A percentile compares a stretch with the other conserved stretches of the same genome.
These are phyloP conservation scores for Eurypyga helias DNA, from an alignment of 2,113 vertebrate species.

Conservation along the genomic window DNA sequence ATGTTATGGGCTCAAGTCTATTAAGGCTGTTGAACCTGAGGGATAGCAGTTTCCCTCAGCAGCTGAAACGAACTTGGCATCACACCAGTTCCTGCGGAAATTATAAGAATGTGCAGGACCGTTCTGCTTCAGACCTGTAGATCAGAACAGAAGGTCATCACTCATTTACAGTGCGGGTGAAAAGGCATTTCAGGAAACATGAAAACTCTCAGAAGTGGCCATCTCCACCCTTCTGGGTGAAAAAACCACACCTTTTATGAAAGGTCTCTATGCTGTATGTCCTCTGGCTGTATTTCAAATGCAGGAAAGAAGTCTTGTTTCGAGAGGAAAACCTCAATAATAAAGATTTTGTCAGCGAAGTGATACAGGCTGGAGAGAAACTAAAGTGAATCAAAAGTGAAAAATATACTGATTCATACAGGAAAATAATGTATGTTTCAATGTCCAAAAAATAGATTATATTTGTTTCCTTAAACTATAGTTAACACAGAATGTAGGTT, in stretches of 20 bases:
- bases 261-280: neutral
- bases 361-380: neutral
- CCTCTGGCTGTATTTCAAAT: neutral
- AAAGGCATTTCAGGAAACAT: slow-evolving; percentile 36
- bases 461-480: neutral
- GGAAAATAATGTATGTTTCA: neutral
- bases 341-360: slow-evolving; percentile 2
- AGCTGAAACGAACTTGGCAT: slow-evolving; percentile 46
- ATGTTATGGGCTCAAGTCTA: neutral
- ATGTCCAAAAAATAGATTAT: neutral
- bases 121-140: neutral
- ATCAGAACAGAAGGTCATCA: slow-evolving; percentile 40
- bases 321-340: slow-evolving; percentile 25
- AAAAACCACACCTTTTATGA: neutral
- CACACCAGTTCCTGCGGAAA: slow-evolving; percentile 30
- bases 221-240: neutral
- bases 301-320: neutral
- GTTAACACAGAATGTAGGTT: neutral
- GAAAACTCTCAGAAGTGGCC: neutral
- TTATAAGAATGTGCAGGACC: neutral
- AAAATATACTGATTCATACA: neutral
- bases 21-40: slow-evolving; percentile 29
- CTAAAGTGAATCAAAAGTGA: neutral
- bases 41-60: slow-evolving; percentile 9
- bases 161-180: neutral